Evolutionary conservation across 2,888 invertebrate species (phyloP).

Genomic region (Sussaba pulchella): DNA sequence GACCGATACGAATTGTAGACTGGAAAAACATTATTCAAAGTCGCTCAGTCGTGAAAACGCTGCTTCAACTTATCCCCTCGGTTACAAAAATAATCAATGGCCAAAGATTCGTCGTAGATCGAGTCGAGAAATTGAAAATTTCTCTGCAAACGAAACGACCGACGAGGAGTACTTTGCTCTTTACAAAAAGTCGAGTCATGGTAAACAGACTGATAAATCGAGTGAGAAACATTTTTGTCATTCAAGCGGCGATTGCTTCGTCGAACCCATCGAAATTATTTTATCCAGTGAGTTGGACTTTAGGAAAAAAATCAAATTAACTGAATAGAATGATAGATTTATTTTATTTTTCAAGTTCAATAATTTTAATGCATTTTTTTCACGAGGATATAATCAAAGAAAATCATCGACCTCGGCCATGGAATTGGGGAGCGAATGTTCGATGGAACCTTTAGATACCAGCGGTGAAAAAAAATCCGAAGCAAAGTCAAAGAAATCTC

Average conservation of each 20-base stretch:
- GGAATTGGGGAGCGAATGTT: background rate
- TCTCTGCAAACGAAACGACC: slow-evolving; percentile 43
- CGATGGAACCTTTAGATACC: slow-evolving; percentile 26
- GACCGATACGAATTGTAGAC: background rate
- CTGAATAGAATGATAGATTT: too few relatives aligned
- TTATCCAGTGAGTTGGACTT: slow-evolving; percentile 44
- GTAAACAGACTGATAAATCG: slow-evolving; percentile 13
- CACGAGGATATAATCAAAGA: slow-evolving; percentile 33
- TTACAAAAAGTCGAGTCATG: slow-evolving; percentile 57
- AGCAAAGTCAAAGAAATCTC: background rate
- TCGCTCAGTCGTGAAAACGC: slow-evolving; percentile 10
- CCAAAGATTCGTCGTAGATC: slow-evolving; percentile 32
- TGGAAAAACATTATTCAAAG: slow-evolving; percentile 28
- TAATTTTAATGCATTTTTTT: background rate
- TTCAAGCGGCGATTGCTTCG: slow-evolving; percentile 42
- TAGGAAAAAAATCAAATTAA: too few relatives aligned
- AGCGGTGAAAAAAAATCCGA: slow-evolving; percentile 13
- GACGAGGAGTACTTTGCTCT: slow-evolving; percentile 66
- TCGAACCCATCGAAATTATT: slow-evolving; percentile 51
- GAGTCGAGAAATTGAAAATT: slow-evolving; percentile 19
- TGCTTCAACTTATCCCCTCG: slow-evolving; percentile 7
- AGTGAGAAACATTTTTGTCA: background rate
- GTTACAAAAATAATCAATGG: slow-evolving; percentile 11
- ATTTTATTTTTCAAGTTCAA: too few relatives aligned
- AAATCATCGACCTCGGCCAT: slow-evolving; percentile 10